Evolutionary conservation across 2,797 vertebrate genomes (phyloP), one percentile per base, ranked within the genome.

Genomic region (Falco biarmicus): DNA sequence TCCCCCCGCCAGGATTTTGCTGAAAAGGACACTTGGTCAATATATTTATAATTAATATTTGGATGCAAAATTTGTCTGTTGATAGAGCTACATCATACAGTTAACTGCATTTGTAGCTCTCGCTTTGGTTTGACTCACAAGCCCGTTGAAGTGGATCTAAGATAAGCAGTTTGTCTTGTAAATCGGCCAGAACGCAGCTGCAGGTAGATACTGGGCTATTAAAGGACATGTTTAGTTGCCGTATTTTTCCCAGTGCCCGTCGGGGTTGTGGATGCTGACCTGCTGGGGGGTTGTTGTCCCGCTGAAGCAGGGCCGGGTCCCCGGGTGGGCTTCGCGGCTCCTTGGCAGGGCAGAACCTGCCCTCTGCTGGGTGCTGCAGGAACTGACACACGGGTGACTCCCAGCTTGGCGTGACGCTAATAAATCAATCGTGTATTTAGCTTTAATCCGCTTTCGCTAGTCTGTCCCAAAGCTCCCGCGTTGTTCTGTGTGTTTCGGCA

Each of bases 281-380:
- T 18, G 5, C 24, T 47, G 11, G 26, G 32, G 41, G 45, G 53
- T 20, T 25, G 14, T 64, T 91, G 78, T 60, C 63, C 2, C 1
- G 18, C 11, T 6, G 57, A 53, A 19, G 29, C 48, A 4, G 16
- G 9, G 29, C 53, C 48, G 47, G 0, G 4, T 39, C 15, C 37
- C 71, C 8, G 0, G 0, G 1, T 16, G 48, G 24, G 25, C 16
- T 77, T 39, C 18, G 10, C 80, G 0, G 11, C 95, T 79, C 26
- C 75, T 96, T 83, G 9, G 51, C 69, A 94, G 93, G 93, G 87
- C 60, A 68, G 95, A 96, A 81, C 77, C 96, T 97, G 97, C 98
- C 97, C 97, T 98, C 98, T 98, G 84, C 98, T 97, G 98, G 97
- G 37, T 12, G 29, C 1, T 83, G 24, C 31, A 2, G 59, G 86